phyloP scores from a whole-genome alignment of 2,797 vertebrate species.

The Hippopotamyrus pictus region DNA sequence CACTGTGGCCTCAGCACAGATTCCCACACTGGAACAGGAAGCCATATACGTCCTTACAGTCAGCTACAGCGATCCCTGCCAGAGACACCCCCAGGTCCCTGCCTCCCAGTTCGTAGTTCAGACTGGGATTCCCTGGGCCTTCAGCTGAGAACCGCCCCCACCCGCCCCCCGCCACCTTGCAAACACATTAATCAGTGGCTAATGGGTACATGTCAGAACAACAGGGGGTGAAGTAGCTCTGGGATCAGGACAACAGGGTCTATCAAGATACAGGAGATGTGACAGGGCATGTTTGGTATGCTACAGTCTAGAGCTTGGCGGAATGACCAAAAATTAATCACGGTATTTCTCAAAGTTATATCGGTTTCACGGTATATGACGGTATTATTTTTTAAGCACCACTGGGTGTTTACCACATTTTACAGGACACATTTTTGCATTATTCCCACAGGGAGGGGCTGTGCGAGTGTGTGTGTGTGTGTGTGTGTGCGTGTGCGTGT shows the following conservation, averaged over 20 bases:
- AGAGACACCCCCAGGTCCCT: not conserved
- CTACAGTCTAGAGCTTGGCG: not conserved
- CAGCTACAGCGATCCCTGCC: not conserved
- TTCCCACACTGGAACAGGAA: not conserved
- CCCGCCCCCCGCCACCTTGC: not conserved
- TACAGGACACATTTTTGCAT: not conserved
- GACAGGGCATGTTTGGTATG: not conserved
- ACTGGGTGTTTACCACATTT: not conserved
- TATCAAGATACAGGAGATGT: not conserved
- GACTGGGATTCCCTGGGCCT: not conserved
- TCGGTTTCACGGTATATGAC: not conserved
- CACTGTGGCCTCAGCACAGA: not conserved
- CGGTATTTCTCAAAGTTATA: not conserved
- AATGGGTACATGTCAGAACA: slow-evolving; percentile 29
- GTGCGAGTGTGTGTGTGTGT: no score
- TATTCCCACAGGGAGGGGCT: not conserved
- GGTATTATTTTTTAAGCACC: not conserved
- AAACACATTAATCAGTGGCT: not conserved
- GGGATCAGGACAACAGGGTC: not conserved
- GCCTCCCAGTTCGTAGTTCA: not conserved
- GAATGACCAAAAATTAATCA: not conserved
- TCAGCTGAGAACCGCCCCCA: not conserved
- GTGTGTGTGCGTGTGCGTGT: no score
- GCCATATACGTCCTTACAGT: not conserved
- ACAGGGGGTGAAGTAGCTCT: slow-evolving; percentile 37